Base-by-base conservation (phyloP, 2,113 vertebrate species). In the Galeopterus variegatus region DNA sequence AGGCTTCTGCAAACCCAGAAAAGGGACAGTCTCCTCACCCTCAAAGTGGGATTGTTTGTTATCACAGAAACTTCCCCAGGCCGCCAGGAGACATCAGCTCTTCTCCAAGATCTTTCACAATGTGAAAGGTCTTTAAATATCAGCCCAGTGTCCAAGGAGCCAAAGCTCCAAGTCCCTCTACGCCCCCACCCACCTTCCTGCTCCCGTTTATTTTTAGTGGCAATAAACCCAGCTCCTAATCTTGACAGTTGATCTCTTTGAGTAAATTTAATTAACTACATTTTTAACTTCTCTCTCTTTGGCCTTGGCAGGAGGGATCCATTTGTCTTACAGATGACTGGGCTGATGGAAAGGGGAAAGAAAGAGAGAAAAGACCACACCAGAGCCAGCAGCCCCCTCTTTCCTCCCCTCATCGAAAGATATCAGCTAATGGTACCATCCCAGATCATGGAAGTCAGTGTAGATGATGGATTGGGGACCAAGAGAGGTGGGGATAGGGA, bases 261-360 rank as follows among this genome's bases (percentile, higher is more conserved):
- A 97, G 65, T 86, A 97, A 52, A 93, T 97, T 96, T 98, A 97
- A 98, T 97, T 96, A 97, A 96, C 58, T 81, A 6, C 86, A 17
- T 97, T 97, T 98, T 97, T 90, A 96, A 84, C 69, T 98, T 6
- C 11, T 33, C 93, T 98, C 41, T 87, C n/a, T 48, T 96, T 2
- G 14, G 84, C 84, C 83, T 88, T 96, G 95, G 88, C 95, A 97
- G 45, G 89, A 92, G 48, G 14, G 85, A 97, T n/a, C 23, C 54
- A 50, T 83, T 97, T 95, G 69, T 97, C 77, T 96, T 52, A 19
- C 48, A 54, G 70, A 97, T 73, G 87, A 88, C 76, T 75, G 85
- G 56, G 13, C 73, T 94, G 88, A 69, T 72, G 67, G 88, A 87
- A 95, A 77, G 19, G 85, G 36, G 62, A 95, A 65, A 3, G 88